A percentile compares a stretch with the other conserved stretches of the same genome.
These are phyloP conservation scores for Bradypus variegatus DNA, from an alignment of 2,797 vertebrate genomes.

Conservation along the genomic window DNA sequence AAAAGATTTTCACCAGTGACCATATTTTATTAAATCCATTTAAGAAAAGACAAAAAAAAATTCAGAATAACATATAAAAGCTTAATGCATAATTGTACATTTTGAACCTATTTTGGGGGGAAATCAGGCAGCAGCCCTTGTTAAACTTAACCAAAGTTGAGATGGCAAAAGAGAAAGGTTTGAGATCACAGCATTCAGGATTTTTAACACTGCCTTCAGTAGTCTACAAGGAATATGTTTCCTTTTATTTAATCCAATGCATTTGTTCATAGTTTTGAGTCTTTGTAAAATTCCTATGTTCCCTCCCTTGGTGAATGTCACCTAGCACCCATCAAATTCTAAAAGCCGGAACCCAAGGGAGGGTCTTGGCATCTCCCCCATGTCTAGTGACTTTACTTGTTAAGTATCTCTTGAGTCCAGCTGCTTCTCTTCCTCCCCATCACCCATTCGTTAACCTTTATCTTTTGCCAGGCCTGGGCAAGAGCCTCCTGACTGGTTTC, in stretches of 20 bases:
- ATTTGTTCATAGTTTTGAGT: not conserved
- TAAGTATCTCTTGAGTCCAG: conserved; percentile 8
- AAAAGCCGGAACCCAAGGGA: not conserved
- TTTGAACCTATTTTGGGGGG: conserved; percentile 3
- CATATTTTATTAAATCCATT: not conserved
- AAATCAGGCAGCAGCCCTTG: not conserved
- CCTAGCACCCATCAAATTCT: not conserved
- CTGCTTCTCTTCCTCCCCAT: not conserved
- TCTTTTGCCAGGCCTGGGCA: not conserved
- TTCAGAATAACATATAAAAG: conserved; percentile 15
- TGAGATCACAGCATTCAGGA: not conserved
- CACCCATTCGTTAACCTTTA: not conserved
- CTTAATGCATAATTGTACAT: not conserved
- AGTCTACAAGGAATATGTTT: not conserved
- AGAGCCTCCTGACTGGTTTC: not conserved
- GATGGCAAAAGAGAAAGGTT: not conserved
- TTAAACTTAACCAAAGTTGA: conserved; percentile 10
- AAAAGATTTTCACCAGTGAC: not conserved
- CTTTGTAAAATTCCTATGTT: not conserved
- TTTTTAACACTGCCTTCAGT: not conserved
- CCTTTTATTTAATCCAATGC: not conserved
- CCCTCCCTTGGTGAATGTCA: not conserved
- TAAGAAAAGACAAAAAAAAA: conserved; percentile 34
- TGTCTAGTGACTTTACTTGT: conserved; percentile 4
- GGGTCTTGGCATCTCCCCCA: not conserved